These are phyloP conservation scores for Caenorhabditis latens DNA, from an alignment of 1,140 invertebrate species.

Conservation along the genomic window DNA sequence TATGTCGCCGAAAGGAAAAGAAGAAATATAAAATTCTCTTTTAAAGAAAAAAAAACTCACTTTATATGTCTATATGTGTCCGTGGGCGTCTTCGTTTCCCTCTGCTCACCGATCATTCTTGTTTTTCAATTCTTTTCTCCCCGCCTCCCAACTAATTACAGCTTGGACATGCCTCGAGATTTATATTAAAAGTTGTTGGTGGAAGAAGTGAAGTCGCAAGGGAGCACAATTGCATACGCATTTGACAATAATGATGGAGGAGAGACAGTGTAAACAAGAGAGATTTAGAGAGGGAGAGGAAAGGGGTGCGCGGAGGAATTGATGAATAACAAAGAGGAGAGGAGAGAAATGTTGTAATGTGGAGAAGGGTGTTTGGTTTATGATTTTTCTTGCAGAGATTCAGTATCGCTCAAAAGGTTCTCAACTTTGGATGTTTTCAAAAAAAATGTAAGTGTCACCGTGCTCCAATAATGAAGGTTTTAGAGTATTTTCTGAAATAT, in stretches of 20 bases:
- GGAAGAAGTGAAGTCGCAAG: background rate
- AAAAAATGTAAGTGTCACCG: no score
- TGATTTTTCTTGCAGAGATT: no score
- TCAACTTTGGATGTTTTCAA: no score
- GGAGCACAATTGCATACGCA: conserved; percentile 46
- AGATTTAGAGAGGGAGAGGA: background rate
- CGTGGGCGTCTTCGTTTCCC: conserved; percentile 7
- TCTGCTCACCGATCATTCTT: conserved; percentile 31
- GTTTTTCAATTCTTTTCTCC: background rate
- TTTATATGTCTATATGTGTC: conserved; percentile 26
- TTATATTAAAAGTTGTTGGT: background rate
- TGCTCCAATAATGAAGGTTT: no score
- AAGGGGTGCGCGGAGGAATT: background rate
- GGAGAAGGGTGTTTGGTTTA: no score
- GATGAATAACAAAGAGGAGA: background rate
- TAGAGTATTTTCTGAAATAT: no score
- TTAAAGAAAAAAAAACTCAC: background rate
- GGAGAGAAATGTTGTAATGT: no score
- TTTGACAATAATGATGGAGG: background rate
- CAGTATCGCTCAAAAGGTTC: no score
- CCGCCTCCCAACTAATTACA: background rate
- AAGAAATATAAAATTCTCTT: background rate
- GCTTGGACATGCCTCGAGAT: background rate
- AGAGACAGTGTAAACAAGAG: conserved; percentile 3
- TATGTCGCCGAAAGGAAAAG: background rate